A percentile compares a stretch with the other conserved stretches of the same genome.
These are phyloP conservation scores for Istiophorus platypterus DNA, from an alignment of 2,113 vertebrate species.

Conservation along the genomic window DNA sequence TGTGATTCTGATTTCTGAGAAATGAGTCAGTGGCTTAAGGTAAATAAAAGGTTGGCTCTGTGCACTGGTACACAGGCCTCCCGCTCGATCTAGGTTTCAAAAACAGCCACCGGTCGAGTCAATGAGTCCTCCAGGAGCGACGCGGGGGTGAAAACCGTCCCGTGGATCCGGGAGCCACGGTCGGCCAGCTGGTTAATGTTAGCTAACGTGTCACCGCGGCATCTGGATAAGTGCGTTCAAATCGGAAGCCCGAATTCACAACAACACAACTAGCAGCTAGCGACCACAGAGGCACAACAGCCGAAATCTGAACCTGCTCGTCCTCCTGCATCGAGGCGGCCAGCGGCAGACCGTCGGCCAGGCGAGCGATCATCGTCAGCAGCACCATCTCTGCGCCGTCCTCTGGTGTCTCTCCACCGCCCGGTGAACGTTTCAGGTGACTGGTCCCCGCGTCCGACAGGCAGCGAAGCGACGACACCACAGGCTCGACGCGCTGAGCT, in stretches of 20 bases:
- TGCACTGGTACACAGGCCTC: conserved; percentile 14
- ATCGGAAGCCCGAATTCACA: not conserved
- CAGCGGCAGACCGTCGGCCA: conserved; percentile 95
- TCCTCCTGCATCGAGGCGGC: conserved; percentile 99
- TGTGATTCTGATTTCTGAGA: not conserved
- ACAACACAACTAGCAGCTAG: not conserved
- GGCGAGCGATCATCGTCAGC: conserved; percentile 96
- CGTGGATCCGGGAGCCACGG: not conserved
- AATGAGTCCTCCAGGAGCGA: not conserved
- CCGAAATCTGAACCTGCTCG: conserved; percentile 88
- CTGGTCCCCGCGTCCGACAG: conserved; percentile 39
- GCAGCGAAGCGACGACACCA: conserved; percentile 69
- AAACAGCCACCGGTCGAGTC: not conserved
- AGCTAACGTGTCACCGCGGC: conserved; percentile 34
- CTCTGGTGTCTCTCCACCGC: conserved; percentile 16
- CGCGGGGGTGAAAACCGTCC: not conserved
- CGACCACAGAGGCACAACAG: not conserved
- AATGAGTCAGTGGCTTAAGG: not conserved
- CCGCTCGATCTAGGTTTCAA: not conserved
- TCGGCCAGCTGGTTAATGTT: not conserved
- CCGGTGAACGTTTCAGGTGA: not conserved
- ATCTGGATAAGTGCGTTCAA: not conserved
- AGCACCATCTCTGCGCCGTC: conserved; percentile 87
- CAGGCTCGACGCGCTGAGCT: conserved; percentile 84
- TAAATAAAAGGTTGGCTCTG: conserved; percentile 11